These are phyloP conservation scores for Datnioides undecimradiatus DNA, from an alignment of 2,113 vertebrate species.

Conservation along the genomic window DNA sequence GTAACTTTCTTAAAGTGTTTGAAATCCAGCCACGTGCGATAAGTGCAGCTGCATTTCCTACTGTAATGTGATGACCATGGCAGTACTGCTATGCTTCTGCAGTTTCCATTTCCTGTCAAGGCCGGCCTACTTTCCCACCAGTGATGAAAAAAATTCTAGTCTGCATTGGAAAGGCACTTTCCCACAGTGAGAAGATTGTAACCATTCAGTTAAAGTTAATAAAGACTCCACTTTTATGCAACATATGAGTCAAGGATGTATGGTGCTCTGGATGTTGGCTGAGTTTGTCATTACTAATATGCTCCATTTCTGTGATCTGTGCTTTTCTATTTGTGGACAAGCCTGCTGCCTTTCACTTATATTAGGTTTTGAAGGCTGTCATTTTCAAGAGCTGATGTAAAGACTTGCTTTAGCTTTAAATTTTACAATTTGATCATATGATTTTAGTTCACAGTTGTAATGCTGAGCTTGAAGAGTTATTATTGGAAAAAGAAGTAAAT, in stretches of 20 bases:
- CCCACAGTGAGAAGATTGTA: slow-evolving; percentile 39
- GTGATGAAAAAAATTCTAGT: slow-evolving; percentile 22
- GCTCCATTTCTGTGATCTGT: slow-evolving; percentile 6
- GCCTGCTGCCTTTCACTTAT: background rate
- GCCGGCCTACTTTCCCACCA: slow-evolving; percentile 51
- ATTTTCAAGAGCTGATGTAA: background rate
- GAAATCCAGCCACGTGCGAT: slow-evolving; percentile 49
- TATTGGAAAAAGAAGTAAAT: background rate
- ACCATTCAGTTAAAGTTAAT: slow-evolving; percentile 24
- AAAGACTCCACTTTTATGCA: slow-evolving; percentile 6
- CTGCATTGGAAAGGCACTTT: slow-evolving; percentile 28
- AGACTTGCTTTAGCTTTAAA: background rate
- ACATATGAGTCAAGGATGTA: slow-evolving; percentile 14
- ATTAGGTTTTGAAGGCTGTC: background rate
- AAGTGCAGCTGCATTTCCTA: slow-evolving; percentile 56
- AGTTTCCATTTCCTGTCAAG: slow-evolving; percentile 55
- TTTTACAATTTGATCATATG: background rate
- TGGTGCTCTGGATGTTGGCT: background rate
- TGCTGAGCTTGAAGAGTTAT: background rate
- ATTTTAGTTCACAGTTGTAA: background rate
- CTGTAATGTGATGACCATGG: slow-evolving; percentile 36
- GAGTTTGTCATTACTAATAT: slow-evolving; percentile 13
- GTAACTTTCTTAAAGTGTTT: slow-evolving; percentile 62
- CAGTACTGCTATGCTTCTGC: slow-evolving; percentile 30
- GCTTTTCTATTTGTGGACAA: background rate